These are phyloP conservation scores for Pangasianodon gigas DNA, from an alignment of 2,113 vertebrate species.

Conservation along the genomic window DNA sequence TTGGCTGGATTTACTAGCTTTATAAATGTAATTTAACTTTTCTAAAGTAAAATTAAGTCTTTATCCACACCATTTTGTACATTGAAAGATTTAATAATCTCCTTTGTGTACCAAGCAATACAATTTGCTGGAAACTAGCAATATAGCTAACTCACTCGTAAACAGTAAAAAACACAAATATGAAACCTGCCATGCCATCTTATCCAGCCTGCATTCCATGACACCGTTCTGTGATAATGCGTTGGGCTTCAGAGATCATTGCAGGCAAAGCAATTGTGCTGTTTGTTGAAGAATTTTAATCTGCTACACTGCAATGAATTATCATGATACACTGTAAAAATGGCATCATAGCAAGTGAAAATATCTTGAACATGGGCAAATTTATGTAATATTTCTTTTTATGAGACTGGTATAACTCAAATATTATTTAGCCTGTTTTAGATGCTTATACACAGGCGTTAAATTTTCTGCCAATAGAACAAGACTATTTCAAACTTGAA, in stretches of 20 bases:
- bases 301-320: background rate
- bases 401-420: background rate
- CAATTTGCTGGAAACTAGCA: background rate
- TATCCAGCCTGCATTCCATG: background rate
- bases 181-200: background rate
- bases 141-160: background rate
- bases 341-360: background rate
- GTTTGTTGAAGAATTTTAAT: background rate
- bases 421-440: background rate
- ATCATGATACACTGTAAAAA: background rate
- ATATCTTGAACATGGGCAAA: background rate
- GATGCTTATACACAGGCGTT: background rate
- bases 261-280: background rate
- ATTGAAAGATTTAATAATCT: background rate
- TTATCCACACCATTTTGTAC: background rate
- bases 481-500: background rate
- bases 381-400: background rate
- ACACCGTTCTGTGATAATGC: background rate
- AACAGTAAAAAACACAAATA: background rate
- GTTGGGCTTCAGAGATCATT: background rate
- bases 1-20: background rate
- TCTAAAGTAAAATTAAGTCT: background rate
- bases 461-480: background rate
- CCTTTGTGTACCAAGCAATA: background rate
- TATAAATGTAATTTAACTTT: background rate